These are phyloP conservation scores for Meliscaeva auricollis DNA, from an alignment of 2,888 invertebrate species.

Conservation along the genomic window DNA sequence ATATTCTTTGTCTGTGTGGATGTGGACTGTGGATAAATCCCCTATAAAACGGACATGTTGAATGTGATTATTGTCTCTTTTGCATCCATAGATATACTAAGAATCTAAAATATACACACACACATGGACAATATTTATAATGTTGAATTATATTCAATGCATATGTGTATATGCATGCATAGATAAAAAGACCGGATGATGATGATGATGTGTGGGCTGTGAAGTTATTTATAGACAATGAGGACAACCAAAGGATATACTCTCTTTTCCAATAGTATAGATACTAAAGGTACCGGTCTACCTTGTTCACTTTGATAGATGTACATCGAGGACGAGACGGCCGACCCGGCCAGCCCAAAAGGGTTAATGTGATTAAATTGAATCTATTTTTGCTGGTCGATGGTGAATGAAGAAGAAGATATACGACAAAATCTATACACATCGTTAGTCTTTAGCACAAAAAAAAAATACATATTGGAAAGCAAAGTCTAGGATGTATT, in stretches of 20 bases:
- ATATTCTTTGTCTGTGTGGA: not conserved
- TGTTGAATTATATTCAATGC: not conserved
- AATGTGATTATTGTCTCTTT: conserved; percentile 71
- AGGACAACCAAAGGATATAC: conserved; percentile 64
- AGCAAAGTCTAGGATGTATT: not conserved
- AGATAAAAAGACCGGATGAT: conserved; percentile 38
- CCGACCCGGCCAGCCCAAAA: conserved; percentile 35
- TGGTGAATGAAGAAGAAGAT: conserved; percentile 5
- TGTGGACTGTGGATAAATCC: conserved; percentile 1
- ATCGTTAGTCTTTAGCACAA: not conserved
- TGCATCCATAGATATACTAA: conserved; percentile 19
- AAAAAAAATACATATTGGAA: not conserved
- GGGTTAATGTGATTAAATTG: conserved; percentile 72
- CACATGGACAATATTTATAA: not conserved
- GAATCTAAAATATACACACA: conserved; percentile 35
- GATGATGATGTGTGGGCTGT: conserved; percentile 63
- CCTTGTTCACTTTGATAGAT: conserved; percentile 64
- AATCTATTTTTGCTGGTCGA: conserved; percentile 50
- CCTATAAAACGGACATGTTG: conserved; percentile 66
- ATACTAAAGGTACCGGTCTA: not conserved
- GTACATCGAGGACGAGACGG: not conserved
- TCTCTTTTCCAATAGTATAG: conserved; percentile 34
- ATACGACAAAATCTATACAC: not conserved
- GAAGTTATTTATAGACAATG: conserved; percentile 68
- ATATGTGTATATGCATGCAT: conserved; percentile 1